Evolutionary conservation across 2,113 vertebrate genomes (phyloP), one percentile per base, ranked within the genome.

Genomic region (Psophia crepitans): DNA sequence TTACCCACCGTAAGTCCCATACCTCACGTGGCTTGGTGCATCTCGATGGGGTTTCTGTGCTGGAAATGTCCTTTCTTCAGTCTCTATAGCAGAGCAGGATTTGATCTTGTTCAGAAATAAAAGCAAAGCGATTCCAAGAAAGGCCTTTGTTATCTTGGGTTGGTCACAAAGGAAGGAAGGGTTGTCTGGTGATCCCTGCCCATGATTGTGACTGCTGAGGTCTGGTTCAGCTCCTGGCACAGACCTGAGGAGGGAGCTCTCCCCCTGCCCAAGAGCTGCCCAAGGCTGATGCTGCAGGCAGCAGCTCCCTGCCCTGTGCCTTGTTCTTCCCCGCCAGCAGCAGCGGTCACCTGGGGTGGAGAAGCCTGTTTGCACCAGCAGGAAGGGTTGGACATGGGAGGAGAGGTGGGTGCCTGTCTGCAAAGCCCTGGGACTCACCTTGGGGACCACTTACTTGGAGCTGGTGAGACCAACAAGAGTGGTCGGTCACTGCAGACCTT

Each of bases 1-100:
- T 5, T 95, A 97, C 11, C 98, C 98, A 0, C 97, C 98, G 98
- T 98, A 70, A 98, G 98, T 98, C 19, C 44, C 41, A 3, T 20
- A 2, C 14, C 37, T 86, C 8, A 0, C 8, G 0, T 8, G 39
- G 14, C 7, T 17, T 37, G 56, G 23, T 37, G 57, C 33, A 11
- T 26, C 64, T 26, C 18, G 18, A 1, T 1, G 6, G 51, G 60
- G 22, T 30, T 44, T 27, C 68, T 39, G 58, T 28, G 66, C 51
- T 64, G 68, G 48, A 54, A 77, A 53, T 1, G n/a, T 28, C 39
- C 46, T 70, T 53, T 19, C 73, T 23, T 22, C 15, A 7, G 43
- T 24, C 39, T 39, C 27, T 11, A 1, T 2, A 26, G 51, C 75
- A 46, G 28, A 85, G 58, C 73, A 63, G 84, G 68, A 4, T 27